These are phyloP conservation scores for Pyxicephalus adspersus DNA, from an alignment of 2,113 vertebrate genomes.

Conservation along the genomic window DNA sequence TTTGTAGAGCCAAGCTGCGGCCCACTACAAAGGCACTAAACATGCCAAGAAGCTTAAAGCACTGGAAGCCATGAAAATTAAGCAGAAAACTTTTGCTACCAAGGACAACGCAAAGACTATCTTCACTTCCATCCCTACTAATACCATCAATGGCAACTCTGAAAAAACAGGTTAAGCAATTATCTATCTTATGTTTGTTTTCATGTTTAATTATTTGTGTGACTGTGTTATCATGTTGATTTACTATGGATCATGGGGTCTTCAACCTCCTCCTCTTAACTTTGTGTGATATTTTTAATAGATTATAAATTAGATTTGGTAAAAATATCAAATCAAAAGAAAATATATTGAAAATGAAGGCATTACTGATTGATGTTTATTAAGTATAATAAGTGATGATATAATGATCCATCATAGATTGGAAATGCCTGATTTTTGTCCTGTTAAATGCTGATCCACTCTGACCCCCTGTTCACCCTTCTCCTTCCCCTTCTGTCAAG, in stretches of 20 bases:
- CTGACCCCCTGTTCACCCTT: no score
- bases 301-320: no score
- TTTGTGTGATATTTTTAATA: no score
- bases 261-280: no score
- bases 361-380: no score
- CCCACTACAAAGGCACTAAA: constrained; percentile 99
- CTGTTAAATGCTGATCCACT: no score
- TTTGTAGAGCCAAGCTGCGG: constrained; percentile 96
- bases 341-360: no score
- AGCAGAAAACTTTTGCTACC: constrained; percentile 86
- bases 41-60: constrained; percentile 99
- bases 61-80: constrained; percentile 92
- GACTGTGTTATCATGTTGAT: constrained; percentile 62
- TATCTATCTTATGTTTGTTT: constrained; percentile 67
- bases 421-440: no score
- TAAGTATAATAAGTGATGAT: no score
- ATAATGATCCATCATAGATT: no score
- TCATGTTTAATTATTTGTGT: constrained; percentile 65
- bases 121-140: constrained; percentile 83
- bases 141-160: constrained; percentile 80
- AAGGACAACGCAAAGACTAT: constrained; percentile 87
- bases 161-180: constrained; percentile 87
- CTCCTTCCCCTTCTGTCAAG: no score
- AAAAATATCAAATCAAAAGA: no score
- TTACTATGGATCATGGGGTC: constrained; percentile 58